Evolutionary conservation across 2,888 invertebrate species (phyloP), one percentile per base, ranked within the genome.

Genomic region (Panzeria rudis): DNA sequence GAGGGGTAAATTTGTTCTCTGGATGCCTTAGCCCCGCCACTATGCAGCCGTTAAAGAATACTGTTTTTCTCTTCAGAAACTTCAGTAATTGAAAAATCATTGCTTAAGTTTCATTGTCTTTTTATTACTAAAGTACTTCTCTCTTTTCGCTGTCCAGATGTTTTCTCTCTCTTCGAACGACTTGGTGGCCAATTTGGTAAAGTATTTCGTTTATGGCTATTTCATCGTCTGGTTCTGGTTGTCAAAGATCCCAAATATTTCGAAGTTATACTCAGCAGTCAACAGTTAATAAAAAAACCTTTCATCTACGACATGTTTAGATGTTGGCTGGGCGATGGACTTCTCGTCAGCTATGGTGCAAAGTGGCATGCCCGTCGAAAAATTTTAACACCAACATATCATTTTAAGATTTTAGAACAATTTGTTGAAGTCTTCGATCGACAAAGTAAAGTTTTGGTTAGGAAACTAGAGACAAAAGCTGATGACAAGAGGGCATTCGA

Each of bases 351-450:
- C 17, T 62, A 20, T 44, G 86, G 86, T 1, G 3, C 66, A 4
- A 86, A 86, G 61, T 86, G 86, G 86, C 79, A 83, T 52, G 29
- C 81, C 0, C 69, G 84, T 4, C 83, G 86, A 2, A 86, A 86
- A 56, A 68, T 86, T 17, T 52, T 86, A n/a, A 86, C 86, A 25
- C 83, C 86, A 9, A 73, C 80, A 7, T 86, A 83, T 56, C 86
- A 86, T 62, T 86, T 86, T 44, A 86, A 77, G 50, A 85, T 86
- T 17, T 25, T 97, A 69, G 95, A 96, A 88, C 94, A 95, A 87
- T 96, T 96, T 90, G 90, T 96, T 13, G 94, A 95, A 8, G 94
- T 95, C 0, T 96, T 97, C 89, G 94, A 96, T 87, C 94, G 94
- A 77, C 95, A 95, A 86, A 93, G 94, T n/a, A 91, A 92, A 44